A percentile compares a stretch with the other conserved stretches of the same genome.
Evolutionary conservation across 1,140 invertebrate genomes (phyloP).

Genomic region (Drosophila bipectinata): DNA sequence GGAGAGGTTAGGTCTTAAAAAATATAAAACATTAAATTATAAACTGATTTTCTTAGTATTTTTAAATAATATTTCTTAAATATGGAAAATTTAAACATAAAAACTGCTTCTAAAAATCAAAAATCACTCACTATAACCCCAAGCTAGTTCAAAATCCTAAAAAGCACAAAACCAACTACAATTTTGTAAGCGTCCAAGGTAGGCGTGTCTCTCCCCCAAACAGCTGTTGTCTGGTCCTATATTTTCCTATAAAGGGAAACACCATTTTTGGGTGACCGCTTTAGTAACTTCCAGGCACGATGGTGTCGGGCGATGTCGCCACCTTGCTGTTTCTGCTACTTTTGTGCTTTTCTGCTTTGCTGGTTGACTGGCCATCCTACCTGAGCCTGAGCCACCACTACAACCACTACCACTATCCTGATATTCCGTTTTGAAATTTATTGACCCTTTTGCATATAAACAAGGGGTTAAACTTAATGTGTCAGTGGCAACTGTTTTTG

Average conservation of each 20-base stretch:
- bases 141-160: not conserved
- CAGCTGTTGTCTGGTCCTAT: constrained; percentile 29
- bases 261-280: constrained; percentile 33
- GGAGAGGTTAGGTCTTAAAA: not conserved
- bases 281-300: constrained; percentile 18
- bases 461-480: constrained; percentile 25
- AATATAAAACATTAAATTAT: no score
- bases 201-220: constrained; percentile 7
- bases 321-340: constrained; percentile 5
- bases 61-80: no score
- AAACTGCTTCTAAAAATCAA: not conserved
- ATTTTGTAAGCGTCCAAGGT: not conserved
- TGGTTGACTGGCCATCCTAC: constrained; percentile 19
- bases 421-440: constrained; percentile 23
- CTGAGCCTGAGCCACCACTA: not conserved
- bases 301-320: constrained; percentile 39
- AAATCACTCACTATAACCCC: no score
- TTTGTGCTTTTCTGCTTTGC: constrained; percentile 7
- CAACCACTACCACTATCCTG: not conserved
- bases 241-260: not conserved
- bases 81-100: no score
- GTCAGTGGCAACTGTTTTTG: constrained; percentile 27
- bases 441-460: constrained; percentile 18
- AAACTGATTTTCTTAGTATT: no score
- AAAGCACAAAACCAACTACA: constrained; percentile 15